Base-by-base conservation (phyloP, 2,113 vertebrate species). In the Paralichthys olivaceus region DNA sequence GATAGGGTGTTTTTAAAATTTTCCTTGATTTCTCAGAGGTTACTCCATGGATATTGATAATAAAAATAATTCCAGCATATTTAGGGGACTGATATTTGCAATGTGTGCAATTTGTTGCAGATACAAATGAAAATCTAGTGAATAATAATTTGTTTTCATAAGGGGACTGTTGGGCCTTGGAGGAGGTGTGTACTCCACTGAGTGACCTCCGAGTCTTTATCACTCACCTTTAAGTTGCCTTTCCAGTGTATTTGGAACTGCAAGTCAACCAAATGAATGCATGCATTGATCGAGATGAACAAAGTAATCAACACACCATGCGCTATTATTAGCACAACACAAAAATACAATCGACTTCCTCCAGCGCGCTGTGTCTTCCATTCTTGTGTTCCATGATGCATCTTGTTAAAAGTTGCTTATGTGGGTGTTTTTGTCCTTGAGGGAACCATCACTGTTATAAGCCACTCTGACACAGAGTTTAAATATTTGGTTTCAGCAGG, bases 221-320 rank as follows among this genome's bases (percentile, higher is more conserved):
- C 15, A 45, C 11, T 15, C 1, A 45, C 15, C 11, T 17, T 45
- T 14, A 61, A 68, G 37, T 25, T 66, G 40, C 20, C 40, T 23
- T 55, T 37, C 1, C 17, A 17, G 34, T 40, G n/a, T 43, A 57
- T 57, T 34, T 77, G 4, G 15, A 17, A 45, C 40, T n/a, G 65
- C 51, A n/a, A 53, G 8, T 49, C 49, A 28, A 49, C 19, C 5
- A 74, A 53, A 67, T 49, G 0, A 54, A 67, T 63, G n/a, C 34
- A 45, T 25, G 15, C 12, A 58, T 47, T 70, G 20, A 78, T 82
- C 43, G 58, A 71, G 19, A 61, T 45, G 4, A 53, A 32, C 59
- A 67, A 43, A 43, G 40, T 43, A 13, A 43, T 14, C 0, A 2
- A 43, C 40, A 43, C 40, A 43, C 40, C 12, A 43, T 43, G 40